A percentile compares a stretch with the other conserved stretches of the same genome.
Evolutionary conservation across 2,113 vertebrate genomes (phyloP).

Genomic region (Hymenochirus boettgeri): DNA sequence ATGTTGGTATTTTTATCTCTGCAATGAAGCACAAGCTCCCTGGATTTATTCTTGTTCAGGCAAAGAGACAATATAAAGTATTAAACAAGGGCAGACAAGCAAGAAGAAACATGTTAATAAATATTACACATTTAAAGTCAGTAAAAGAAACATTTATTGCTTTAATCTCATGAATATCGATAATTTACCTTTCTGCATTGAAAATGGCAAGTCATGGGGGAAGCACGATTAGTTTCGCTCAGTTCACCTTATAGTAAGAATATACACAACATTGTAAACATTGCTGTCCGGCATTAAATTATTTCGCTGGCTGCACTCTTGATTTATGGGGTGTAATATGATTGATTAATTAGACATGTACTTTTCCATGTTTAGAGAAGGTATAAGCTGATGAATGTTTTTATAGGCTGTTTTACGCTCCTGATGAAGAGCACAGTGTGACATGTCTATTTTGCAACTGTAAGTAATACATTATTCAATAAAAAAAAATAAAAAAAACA

Average conservation of each 20-base stretch:
- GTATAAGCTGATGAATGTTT: slow-evolving; percentile 38
- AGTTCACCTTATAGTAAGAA: slow-evolving; percentile 10
- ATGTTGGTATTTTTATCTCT: too few species aligned
- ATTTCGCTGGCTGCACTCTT: slow-evolving; percentile 25
- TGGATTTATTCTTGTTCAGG: too few species aligned
- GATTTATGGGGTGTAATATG: slow-evolving; percentile 38
- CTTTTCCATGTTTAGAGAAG: slow-evolving; percentile 38
- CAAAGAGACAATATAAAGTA: too few species aligned
- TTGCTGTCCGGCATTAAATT: slow-evolving; percentile 13
- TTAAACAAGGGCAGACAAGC: too few species aligned
- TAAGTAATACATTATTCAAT: slow-evolving; percentile 36
- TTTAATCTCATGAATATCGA: too few species aligned
- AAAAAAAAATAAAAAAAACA: slow-evolving; percentile 5
- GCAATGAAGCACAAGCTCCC: too few species aligned
- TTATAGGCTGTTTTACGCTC: slow-evolving; percentile 35
- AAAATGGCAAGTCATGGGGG: too few species aligned
- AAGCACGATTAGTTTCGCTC: neutral
- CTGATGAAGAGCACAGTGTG: slow-evolving; percentile 28
- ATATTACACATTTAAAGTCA: too few species aligned
- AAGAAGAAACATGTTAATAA: too few species aligned
- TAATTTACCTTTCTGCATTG: too few species aligned
- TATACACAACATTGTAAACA: slow-evolving; percentile 20
- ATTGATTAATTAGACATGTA: slow-evolving; percentile 40
- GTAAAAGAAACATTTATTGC: too few species aligned
- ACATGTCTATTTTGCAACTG: slow-evolving; percentile 18